Percentiles rank a stretch among this genome's conserved stretches.
Evolutionary conservation across 2,113 vertebrate genomes (phyloP).

Genomic region (Ameiurus melas): DNA sequence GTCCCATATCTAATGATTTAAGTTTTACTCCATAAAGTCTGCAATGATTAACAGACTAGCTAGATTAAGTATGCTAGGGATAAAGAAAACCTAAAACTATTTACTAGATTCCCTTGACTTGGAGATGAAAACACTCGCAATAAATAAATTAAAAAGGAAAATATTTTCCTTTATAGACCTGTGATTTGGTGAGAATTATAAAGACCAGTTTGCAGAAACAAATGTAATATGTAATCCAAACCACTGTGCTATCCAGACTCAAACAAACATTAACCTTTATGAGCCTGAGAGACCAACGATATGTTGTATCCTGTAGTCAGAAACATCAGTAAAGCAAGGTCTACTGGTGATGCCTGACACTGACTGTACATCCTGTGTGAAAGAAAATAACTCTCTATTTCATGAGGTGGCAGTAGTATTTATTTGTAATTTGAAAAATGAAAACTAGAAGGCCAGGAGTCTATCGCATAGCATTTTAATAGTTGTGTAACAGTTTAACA

Average conservation of each 20-base stretch:
- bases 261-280: neutral
- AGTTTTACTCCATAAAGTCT: neutral
- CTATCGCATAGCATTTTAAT: neutral
- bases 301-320: neutral
- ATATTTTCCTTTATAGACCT: neutral
- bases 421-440: neutral
- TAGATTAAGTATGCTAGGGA: neutral
- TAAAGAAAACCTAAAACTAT: neutral
- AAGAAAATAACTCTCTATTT: neutral
- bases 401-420: neutral
- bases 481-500: neutral
- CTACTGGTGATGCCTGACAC: neutral
- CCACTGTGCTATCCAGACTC: neutral
- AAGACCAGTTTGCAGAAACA: neutral
- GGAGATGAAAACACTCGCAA: neutral
- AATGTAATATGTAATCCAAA: neutral
- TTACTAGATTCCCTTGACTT: neutral
- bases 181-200: neutral
- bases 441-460: neutral
- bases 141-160: neutral
- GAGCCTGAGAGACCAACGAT: neutral
- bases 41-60: neutral
- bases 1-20: neutral
- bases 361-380: neutral
- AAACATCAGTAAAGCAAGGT: neutral